Evolutionary conservation across 2,888 invertebrate species (phyloP).

Genomic region (Andrena flavipes): DNA sequence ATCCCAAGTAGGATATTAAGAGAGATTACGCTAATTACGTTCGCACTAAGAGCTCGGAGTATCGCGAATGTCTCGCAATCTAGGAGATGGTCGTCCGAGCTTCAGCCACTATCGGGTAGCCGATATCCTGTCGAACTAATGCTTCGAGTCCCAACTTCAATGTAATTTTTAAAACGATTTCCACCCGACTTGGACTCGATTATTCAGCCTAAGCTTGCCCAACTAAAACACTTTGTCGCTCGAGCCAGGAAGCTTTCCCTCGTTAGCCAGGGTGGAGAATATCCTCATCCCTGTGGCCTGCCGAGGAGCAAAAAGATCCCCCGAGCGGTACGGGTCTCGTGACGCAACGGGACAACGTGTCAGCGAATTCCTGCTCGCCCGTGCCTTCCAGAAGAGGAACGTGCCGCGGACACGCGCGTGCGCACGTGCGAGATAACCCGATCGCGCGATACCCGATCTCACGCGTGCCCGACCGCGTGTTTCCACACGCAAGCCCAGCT

Average conservation of each 20-base stretch:
- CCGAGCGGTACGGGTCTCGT: slow-evolving; percentile 3
- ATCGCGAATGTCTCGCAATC: neutral
- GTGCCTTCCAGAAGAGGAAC: slow-evolving; percentile 30
- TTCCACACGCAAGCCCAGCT: slow-evolving; percentile 21
- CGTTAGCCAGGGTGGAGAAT: neutral
- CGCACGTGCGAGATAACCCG: slow-evolving; percentile 64
- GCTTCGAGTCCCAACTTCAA: too few species aligned
- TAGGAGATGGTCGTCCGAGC: too few species aligned
- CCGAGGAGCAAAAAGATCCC: slow-evolving; percentile 1
- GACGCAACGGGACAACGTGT: slow-evolving; percentile 38
- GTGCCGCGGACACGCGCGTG: slow-evolving; percentile 41
- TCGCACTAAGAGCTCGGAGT: neutral
- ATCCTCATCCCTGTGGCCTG: neutral
- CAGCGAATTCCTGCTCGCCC: slow-evolving; percentile 51
- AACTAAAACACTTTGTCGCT: too few species aligned
- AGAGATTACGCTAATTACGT: slow-evolving; percentile 9
- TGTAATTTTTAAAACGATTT: too few species aligned
- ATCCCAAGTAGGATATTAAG: slow-evolving; percentile 13
- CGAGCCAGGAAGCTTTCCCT: neutral
- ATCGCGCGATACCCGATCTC: slow-evolving; percentile 59
- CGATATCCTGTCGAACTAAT: too few species aligned
- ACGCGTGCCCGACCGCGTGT: slow-evolving; percentile 53
- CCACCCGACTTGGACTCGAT: too few species aligned
- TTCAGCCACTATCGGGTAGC: too few species aligned
- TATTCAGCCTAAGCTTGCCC: too few species aligned